Percentiles rank a stretch among this genome's conserved stretches.
Conservation (phyloP, 2,113 vertebrate species). For the Pteronura brasiliensis region DNA sequence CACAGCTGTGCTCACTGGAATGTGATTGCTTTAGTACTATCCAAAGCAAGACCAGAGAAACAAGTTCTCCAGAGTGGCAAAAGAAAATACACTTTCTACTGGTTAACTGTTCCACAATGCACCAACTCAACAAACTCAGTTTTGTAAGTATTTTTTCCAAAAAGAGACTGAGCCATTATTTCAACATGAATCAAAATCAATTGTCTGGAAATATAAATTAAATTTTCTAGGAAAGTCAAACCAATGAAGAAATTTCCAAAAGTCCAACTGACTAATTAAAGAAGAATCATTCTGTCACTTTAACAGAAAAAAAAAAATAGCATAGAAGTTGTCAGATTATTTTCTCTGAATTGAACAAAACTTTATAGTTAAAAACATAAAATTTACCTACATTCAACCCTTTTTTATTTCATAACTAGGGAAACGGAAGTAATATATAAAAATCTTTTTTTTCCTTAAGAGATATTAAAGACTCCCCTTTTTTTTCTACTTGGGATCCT, state of each 20-base stretch:
- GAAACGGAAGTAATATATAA: background rate
- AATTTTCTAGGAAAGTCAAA: background rate
- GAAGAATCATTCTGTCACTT: background rate
- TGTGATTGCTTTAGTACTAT: background rate
- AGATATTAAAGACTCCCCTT: background rate
- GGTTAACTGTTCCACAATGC: background rate
- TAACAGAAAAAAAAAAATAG: background rate
- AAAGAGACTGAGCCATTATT: background rate
- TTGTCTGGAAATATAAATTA: background rate
- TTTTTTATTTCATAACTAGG: constrained; percentile 2
- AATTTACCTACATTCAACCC: background rate
- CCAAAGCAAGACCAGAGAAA: background rate
- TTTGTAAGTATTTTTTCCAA: background rate
- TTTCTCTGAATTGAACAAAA: constrained; percentile 6
- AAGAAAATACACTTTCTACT: background rate
- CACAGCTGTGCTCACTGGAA: background rate
- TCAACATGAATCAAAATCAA: background rate
- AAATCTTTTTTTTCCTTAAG: background rate
- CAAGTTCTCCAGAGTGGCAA: background rate
- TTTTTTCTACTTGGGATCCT: background rate
- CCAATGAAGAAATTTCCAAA: background rate
- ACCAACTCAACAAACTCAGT: background rate
- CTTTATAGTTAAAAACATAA: constrained; percentile 18
- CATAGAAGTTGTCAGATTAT: background rate
- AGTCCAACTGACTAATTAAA: background rate